Evolutionary conservation across 2,888 invertebrate genomes (phyloP), one percentile per base, ranked within the genome.

Genomic region (Dendrolimus pini): DNA sequence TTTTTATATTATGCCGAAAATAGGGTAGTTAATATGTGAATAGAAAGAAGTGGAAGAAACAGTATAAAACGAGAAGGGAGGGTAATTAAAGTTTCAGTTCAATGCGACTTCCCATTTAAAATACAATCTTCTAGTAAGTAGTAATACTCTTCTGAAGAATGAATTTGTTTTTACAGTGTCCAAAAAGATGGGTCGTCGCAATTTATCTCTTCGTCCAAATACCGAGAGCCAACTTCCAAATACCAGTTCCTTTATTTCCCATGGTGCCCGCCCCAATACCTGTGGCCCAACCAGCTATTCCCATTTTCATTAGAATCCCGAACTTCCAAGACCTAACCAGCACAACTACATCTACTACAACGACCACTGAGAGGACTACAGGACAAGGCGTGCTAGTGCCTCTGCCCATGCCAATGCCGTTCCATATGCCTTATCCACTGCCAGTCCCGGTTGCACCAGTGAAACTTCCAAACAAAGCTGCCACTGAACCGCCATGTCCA

Each of bases 401-500:
- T 6, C 53, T 71, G 6, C 71, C 77, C 1, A 57, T 75, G 57
- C 75, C 75, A 0, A 57, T 72, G 60, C 69, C 77, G 2, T 68
- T 80, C 18, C 80, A 78, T 41, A 64, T 78, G 9, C 75, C 78
- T 1, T 56, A 83, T 0, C 82, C 82, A 9, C 56, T 84, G 0
- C 83, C 82, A 9, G 74, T 74, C 3, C 65, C 68, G 41, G 59
- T 70, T 8, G 63, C 74, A 0, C 69, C 68, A 10, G 7, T 10
- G 0, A 70, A 12, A 12, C 9, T 8, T 47, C 12, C 47, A 47
- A 9, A 47, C 47, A 12, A 47, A 10, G 9, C 47, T 47, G 47
- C 6, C 3, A 47, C 47, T 10, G 47, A 10, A 12, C 88, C 87
- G 0, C 79, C 81, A 0, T 88, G 88, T 54, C 88, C 88, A 0